Conservation (phyloP, 2,797 vertebrate genomes). For the Rachycentron canadum region DNA sequence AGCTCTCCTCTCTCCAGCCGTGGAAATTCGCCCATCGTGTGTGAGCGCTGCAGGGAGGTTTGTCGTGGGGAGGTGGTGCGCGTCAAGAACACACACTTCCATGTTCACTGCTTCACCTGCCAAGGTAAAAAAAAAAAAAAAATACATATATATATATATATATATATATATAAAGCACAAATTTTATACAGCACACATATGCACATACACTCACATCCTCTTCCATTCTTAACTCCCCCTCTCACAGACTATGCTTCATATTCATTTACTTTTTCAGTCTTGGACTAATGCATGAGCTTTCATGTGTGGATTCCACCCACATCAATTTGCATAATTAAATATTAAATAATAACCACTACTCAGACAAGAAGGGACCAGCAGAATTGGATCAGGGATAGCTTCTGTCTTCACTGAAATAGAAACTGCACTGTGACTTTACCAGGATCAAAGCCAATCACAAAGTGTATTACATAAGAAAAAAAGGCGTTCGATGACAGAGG, state of each 20-base stretch:
- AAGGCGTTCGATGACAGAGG: neutral
- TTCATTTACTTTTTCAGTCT: conserved; percentile 40
- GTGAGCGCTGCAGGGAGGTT: conserved; percentile 91
- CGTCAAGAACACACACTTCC: conserved; percentile 96
- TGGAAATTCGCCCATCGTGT: conserved; percentile 87
- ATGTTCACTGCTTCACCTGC: conserved; percentile 97
- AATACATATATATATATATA: neutral
- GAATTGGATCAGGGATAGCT: conserved; percentile 25
- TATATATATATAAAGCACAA: too few species aligned
- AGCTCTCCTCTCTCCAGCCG: conserved; percentile 74
- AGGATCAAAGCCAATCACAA: conserved; percentile 18
- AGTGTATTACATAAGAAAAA: neutral
- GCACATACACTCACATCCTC: neutral
- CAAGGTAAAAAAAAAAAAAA: conserved; percentile 87
- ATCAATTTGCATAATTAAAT: conserved; percentile 62
- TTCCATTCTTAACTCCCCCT: neutral
- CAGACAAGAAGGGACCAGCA: conserved; percentile 59
- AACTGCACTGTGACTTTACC: conserved; percentile 18
- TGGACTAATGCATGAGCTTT: conserved; percentile 18
- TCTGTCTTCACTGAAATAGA: conserved; percentile 30
- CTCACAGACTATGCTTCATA: conserved; percentile 1
- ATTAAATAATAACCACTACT: conserved; percentile 64
- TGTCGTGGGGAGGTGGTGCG: conserved; percentile 97
- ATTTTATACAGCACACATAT: neutral
- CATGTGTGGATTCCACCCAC: conserved; percentile 51